These are phyloP conservation scores for Leucopsar rothschildi DNA, from an alignment of 2,113 vertebrate genomes.

Conservation along the genomic window DNA sequence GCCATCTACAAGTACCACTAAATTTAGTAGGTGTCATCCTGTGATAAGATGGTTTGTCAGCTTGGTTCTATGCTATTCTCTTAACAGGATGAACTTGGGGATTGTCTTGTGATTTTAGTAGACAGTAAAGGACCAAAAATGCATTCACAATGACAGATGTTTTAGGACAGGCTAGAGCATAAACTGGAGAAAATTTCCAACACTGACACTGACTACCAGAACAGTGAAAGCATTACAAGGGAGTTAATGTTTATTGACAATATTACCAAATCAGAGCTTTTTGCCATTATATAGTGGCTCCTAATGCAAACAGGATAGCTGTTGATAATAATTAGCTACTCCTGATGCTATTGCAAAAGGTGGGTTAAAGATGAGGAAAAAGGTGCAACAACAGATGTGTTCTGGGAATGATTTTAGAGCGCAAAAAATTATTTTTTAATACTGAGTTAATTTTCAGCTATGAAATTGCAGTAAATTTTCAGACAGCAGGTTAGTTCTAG, in stretches of 20 bases:
- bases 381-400: not conserved
- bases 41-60: not conserved
- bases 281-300: not conserved
- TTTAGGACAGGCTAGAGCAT: not conserved
- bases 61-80: not conserved
- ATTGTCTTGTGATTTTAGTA: not conserved
- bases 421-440: not conserved
- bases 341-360: not conserved
- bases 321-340: not conserved
- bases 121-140: not conserved
- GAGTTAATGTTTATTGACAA: not conserved
- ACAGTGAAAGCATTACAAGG: not conserved
- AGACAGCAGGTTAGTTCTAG: not conserved
- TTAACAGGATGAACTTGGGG: not conserved
- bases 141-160: not conserved
- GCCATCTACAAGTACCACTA: not conserved
- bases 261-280: not conserved
- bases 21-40: not conserved
- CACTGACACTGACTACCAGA: not conserved
- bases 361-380: not conserved
- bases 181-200: not conserved
- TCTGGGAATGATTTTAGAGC: not conserved
- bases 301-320: not conserved
- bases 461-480: not conserved
- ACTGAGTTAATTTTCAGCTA: not conserved